Evolutionary conservation across 92 coral and sea anemone species (phyloP), one percentile per base, ranked within the genome.

Genomic region (Palythoa caribaeorum): DNA sequence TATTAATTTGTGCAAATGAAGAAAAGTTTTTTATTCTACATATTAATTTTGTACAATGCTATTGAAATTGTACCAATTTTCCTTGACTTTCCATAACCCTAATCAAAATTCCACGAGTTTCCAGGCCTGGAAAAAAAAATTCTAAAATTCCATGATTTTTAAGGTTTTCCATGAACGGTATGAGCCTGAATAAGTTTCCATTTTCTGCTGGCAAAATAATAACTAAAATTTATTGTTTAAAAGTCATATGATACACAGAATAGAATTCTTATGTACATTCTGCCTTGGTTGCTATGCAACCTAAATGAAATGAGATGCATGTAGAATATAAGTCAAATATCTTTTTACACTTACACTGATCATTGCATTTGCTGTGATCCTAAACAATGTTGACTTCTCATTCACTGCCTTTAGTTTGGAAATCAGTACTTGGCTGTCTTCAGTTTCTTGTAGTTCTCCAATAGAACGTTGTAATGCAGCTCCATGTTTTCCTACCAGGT

Each of bases 311-410:
- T 71, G 21, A 28, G 50, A 48, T 7, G 17, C 21, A 21, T 37
- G 47, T 28, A 13, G 14, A n/a, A 14, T 47, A 13, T 50, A 3
- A 6, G 28, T 28, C 14, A 37, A n/a, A 7, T 17, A 72, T 37
- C 3, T 17, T 5, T 65, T 21, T 70, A 13, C 70, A 95, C 99
- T 91, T 89, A 97, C 99, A 93, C 98, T 97, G 36, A 97, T 97
- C 99, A 97, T 97, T 76, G 99, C 99, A 93, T 96, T 97, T 73
- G 99, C 95, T 78, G 99, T 97, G 68, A 97, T 97, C 89, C 99
- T 87, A 80, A 97, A 97, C 79, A 97, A 87, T 16, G 99, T 97
- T 57, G 99, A 96, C 89, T 97, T 97, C 92, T 97, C 99, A 53
- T 97, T 97, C 77, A 95, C 99, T 60, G 93, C 73, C 79, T 97